These are phyloP conservation scores for Agrilus biguttatus DNA, from an alignment of 2,888 invertebrate species.

Conservation along the genomic window DNA sequence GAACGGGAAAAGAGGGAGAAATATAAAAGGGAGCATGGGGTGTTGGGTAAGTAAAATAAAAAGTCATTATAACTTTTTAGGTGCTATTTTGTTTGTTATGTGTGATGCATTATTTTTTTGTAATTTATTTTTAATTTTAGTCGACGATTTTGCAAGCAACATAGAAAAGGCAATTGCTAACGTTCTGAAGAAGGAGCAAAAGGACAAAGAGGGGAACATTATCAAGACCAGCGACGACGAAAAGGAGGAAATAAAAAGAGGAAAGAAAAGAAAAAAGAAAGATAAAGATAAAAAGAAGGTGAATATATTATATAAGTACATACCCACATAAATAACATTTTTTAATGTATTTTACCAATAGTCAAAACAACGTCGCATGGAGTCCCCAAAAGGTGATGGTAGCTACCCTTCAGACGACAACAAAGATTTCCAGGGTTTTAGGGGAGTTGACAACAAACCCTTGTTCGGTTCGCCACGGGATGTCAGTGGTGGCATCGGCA, in stretches of 20 bases:
- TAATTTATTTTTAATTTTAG: neutral
- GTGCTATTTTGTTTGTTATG: neutral
- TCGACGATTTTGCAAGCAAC: constrained; percentile 64
- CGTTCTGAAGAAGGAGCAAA: constrained; percentile 52
- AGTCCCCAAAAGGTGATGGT: constrained; percentile 30
- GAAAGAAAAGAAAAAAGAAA: constrained; percentile 43
- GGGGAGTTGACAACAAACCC: constrained; percentile 31
- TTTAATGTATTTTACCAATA: constrained; percentile 6
- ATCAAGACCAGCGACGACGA: constrained; percentile 26
- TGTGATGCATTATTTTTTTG: neutral
- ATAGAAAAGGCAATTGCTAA: constrained; percentile 67
- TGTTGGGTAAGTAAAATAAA: neutral
- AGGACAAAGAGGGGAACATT: constrained; percentile 19
- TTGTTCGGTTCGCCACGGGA: too few relatives aligned
- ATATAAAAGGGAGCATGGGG: constrained; percentile 19
- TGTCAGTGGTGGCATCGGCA: too few relatives aligned
- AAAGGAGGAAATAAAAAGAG: constrained; percentile 38
- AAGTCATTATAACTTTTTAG: too few relatives aligned
- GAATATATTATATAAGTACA: neutral
- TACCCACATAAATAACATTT: neutral
- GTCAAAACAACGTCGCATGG: constrained; percentile 39
- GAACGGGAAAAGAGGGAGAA: constrained; percentile 28
- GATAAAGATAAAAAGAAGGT: constrained; percentile 35
- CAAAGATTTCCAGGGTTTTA: constrained; percentile 65
- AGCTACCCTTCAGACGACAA: constrained; percentile 43